Evolutionary conservation across 1,140 invertebrate species (phyloP).

Genomic region (Scaptomyza montana): DNA sequence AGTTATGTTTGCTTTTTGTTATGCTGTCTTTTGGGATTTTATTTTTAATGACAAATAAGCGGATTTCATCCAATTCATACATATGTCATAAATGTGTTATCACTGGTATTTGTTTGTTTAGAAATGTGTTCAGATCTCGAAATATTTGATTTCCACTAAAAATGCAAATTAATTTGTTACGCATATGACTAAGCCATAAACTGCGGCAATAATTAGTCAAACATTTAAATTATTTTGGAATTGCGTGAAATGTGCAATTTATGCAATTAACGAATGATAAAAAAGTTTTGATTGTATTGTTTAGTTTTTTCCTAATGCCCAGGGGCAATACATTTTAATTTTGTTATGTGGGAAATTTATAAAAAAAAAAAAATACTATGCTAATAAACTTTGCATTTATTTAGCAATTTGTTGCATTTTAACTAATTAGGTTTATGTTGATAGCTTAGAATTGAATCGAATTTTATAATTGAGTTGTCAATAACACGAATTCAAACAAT

Average conservation of each 20-base stretch:
- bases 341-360: conserved; percentile 8
- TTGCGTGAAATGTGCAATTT: conserved; percentile 9
- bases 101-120: not conserved
- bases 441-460: not conserved
- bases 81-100: not conserved
- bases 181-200: conserved; percentile 27
- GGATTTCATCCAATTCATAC: not conserved
- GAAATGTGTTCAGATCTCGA: not conserved
- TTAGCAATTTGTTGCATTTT: too few species aligned
- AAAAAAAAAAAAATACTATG: not conserved
- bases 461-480: conserved; percentile 3
- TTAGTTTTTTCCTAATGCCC: not conserved
- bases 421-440: too few species aligned
- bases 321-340: not conserved
- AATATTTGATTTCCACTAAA: conserved; percentile 24
- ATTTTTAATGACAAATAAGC: not conserved
- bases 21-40: not conserved
- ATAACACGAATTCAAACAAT: not conserved
- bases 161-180: conserved; percentile 21
- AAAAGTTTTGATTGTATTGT: conserved; percentile 19
- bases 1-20: not conserved
- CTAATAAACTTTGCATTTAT: too few species aligned
- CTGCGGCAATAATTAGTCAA: conserved; percentile 39
- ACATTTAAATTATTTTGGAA: conserved; percentile 10
- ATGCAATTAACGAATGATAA: not conserved